These are phyloP conservation scores for Bufo gargarizans DNA, from an alignment of 2,113 vertebrate species.

Conservation along the genomic window DNA sequence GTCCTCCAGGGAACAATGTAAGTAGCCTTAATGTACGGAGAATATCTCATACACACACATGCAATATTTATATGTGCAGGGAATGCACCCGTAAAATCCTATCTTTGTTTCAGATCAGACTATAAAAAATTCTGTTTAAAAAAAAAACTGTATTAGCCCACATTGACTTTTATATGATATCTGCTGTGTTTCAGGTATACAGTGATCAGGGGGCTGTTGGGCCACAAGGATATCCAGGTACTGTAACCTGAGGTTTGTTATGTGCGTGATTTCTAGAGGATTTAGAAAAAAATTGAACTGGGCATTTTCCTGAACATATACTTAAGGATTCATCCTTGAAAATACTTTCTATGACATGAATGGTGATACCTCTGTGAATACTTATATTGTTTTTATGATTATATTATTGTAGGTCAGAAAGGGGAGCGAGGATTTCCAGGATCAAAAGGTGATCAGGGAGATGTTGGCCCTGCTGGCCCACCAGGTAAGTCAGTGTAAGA, in stretches of 20 bases:
- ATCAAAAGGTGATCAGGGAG: conserved; percentile 83
- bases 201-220: conserved; percentile 63
- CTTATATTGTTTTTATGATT: not conserved
- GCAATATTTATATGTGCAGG: not conserved
- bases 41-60: not conserved
- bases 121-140: too few relatives aligned
- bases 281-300: not conserved
- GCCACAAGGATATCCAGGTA: conserved; percentile 64
- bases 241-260: not conserved
- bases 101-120: not conserved
- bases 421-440: conserved; percentile 66
- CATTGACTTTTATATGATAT: not conserved
- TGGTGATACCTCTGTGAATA: too few relatives aligned
- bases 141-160: not conserved
- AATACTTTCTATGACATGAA: not conserved
- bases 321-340: not conserved
- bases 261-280: not conserved
- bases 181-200: conserved; percentile 61
- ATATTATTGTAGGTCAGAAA: conserved; percentile 63
- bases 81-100: not conserved
- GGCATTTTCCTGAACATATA: not conserved
- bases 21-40: not conserved
- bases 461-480: conserved; percentile 67
- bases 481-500: conserved; percentile 71
- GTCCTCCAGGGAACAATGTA: conserved; percentile 73